Evolutionary conservation across 30 jellyfish, hydroid and myxozoan species (phyloP), one percentile per base, ranked within the genome.

Genomic region (Morbakka virulenta): DNA sequence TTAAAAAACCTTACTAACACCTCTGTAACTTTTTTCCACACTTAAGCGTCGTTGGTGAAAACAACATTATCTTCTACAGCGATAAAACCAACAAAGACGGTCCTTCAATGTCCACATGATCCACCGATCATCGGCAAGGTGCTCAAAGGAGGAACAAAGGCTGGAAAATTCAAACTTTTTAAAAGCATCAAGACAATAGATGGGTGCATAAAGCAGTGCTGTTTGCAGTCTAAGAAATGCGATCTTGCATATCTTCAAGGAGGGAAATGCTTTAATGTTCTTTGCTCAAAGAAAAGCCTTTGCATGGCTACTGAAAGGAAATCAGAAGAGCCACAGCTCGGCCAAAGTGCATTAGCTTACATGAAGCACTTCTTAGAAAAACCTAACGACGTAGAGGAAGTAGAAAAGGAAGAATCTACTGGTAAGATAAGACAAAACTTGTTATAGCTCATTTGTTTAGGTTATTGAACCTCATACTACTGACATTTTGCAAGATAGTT

Each of bases 201-300:
- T 21, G 33, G 94, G 23, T 91, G 98, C 74, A 84, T 85, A 32
- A 74, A 89, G 3, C 85, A 85, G 77, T 91, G 98, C 74, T 91
- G 98, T 62, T 33, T 83, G 2, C 17, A 74, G 87, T 57, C 84
- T 48, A 62, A 49, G 23, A 88, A 76, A 11, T 91, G 98, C 52
- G 98, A 91, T 35, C 96, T 85, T 4, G 96, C 98, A 2, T 91
- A 81, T 76, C 72, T 91, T 96, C 96, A 91, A 72, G 96, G 82
- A 68, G 96, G 89, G 11, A 83, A 85, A 64, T 91, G 98, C 47
- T 91, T 28, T 48, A 80, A 86, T 28, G 74, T 91, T 0, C 82
- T 86, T 28, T 91, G 98, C 50, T 79, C 74, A 28, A 79, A 80
- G 49, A 84, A 85, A 79, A 62, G 96, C 28, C 72, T 82, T 32